Percentiles rank a stretch among this genome's conserved stretches.
Conservation (phyloP, 2,113 vertebrate species). For the Vicugna pacos region DNA sequence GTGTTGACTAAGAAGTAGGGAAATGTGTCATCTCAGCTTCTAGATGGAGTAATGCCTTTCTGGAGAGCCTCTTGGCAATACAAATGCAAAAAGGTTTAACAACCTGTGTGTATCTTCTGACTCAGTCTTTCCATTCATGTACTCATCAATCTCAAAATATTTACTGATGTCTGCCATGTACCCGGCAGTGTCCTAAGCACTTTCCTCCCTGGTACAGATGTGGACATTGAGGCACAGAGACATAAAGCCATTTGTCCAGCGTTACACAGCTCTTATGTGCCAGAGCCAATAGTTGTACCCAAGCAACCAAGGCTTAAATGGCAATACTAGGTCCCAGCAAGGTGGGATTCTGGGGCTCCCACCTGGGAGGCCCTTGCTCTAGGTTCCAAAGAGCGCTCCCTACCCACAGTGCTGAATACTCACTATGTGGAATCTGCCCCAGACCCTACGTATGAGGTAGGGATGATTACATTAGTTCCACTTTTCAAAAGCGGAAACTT, state of each 20-base stretch:
- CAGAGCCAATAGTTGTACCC: not conserved
- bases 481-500: not conserved
- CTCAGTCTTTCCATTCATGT: not conserved
- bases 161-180: not conserved
- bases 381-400: not conserved
- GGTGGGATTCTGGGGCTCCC: not conserved
- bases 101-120: not conserved
- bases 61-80: not conserved
- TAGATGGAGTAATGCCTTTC: not conserved
- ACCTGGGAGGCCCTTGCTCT: not conserved
- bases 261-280: not conserved
- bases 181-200: not conserved
- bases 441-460: not conserved
- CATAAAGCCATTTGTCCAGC: not conserved
- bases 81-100: not conserved
- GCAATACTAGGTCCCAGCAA: not conserved
- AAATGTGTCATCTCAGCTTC: not conserved
- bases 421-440: not conserved
- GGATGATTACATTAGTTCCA: too few relatives aligned
- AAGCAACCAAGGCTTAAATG: not conserved
- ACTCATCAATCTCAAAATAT: not conserved
- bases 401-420: not conserved
- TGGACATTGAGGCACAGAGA: not conserved
- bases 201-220: not conserved
- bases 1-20: not conserved